Base-by-base conservation (phyloP, 2,888 invertebrate species). In the Smittia sp. region DNA sequence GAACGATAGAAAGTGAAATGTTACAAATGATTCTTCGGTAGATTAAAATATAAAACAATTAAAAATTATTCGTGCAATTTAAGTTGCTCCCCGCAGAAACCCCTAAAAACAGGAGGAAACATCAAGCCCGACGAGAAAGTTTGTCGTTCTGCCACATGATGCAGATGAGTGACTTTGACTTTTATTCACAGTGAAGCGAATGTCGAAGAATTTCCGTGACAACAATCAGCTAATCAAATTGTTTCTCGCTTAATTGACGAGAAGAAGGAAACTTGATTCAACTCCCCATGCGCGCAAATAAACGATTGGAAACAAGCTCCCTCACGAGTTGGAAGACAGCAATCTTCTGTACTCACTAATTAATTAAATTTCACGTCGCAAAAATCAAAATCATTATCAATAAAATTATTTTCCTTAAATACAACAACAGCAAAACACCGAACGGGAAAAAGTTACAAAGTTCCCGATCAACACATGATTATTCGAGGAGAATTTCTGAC, bases 41-140 rank as follows among this genome's bases (percentile, higher is more conserved):
- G 32, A 32, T 6, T 11, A 46, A 46, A 11, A 46, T 46, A 6
- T 7, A 46, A 69, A 54, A 52, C 69, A 69, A 69, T 69, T 69
- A 69, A 69, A 69, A 69, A 69, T 69, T 69, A 69, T 69, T 69
- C 69, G 54, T 69, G 41, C 69, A 69, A 69, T 69, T 69, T 69
- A 69, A 69, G 69, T 69, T 69, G 27, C 69, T 15, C 41, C 6
- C 58, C 18, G n/a, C 20, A 9, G 11, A 58, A 58, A 58, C 9
- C 20, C 11, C 9, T 11, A 22, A 58, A 58, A 58, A 18, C 18
- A 7, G 6, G 58, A n/a, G 18, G 22, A 58, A 58, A 58, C n/a
- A 58, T 9, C 18, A 58, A 22, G 9, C 22, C 22, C 58, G 58
- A 58, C 46, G 46, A n/a, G 2, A 46, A 46, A 46, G 46, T 46